Evolutionary conservation across 2,113 vertebrate species (phyloP).

Genomic region (Centropus bengalensis): DNA sequence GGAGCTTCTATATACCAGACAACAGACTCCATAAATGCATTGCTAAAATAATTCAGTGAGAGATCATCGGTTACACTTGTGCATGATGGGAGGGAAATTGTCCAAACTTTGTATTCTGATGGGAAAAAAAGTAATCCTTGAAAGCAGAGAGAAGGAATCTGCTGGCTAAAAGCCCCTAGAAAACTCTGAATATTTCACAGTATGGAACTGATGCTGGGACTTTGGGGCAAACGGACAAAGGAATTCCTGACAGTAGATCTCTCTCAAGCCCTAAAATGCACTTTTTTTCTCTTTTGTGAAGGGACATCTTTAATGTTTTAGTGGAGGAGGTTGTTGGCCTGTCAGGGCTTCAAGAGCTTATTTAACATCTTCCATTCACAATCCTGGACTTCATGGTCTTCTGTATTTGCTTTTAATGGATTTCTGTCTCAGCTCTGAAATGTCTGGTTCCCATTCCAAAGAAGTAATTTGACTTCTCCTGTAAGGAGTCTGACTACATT

Average conservation of each 20-base stretch:
- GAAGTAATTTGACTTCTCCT: constrained; percentile 37
- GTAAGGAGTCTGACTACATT: neutral
- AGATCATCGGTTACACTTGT: constrained; percentile 59
- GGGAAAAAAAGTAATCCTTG: constrained; percentile 53
- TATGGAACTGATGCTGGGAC: constrained; percentile 41
- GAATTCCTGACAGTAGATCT: constrained; percentile 51
- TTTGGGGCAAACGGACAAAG: constrained; percentile 62
- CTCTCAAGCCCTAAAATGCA: constrained; percentile 33
- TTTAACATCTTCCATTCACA: constrained; percentile 45
- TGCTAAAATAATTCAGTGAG: constrained; percentile 68
- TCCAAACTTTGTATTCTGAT: constrained; percentile 51
- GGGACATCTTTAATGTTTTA: constrained; percentile 27
- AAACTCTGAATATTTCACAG: constrained; percentile 40
- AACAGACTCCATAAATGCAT: constrained; percentile 61
- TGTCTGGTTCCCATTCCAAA: constrained; percentile 46
- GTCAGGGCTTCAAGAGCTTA: neutral
- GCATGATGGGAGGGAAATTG: constrained; percentile 26
- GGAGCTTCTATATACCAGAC: constrained; percentile 45
- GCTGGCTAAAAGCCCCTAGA: constrained; percentile 34
- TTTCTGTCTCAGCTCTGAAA: constrained; percentile 39
- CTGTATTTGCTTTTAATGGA: constrained; percentile 9
- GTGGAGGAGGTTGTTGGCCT: constrained; percentile 38
- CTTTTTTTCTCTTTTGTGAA: neutral
- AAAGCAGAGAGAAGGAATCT: constrained; percentile 47
- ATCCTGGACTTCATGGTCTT: neutral